These are phyloP conservation scores for Polypedilum vanderplanki DNA, from an alignment of 1,140 invertebrate genomes.

Conservation along the genomic window DNA sequence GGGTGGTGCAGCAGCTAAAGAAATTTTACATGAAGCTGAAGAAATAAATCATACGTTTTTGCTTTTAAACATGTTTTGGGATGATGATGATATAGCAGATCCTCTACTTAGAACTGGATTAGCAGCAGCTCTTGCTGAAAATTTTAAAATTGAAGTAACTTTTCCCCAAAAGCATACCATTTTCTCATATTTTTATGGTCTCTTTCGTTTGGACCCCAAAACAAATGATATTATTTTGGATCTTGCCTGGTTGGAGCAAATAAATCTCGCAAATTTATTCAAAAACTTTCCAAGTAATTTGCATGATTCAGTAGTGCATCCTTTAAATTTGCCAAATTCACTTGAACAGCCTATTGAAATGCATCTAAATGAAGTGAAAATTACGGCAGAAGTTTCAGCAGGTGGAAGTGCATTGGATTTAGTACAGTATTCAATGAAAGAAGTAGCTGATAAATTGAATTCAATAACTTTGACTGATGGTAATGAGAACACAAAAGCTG, in stretches of 20 bases:
- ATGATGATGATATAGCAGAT: slow-evolving; percentile 19
- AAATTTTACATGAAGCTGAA: slow-evolving; percentile 14
- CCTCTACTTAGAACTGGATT: background rate
- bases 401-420: background rate
- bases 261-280: slow-evolving; percentile 17
- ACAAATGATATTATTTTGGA: background rate
- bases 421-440: slow-evolving; percentile 18
- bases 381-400: slow-evolving; percentile 3
- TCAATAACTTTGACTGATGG: background rate
- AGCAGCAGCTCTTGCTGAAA: slow-evolving; percentile 20
- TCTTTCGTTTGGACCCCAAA: background rate
- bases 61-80: slow-evolving; percentile 10
- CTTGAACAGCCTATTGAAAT: slow-evolving; percentile 8
- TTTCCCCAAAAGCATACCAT: slow-evolving; percentile 17
- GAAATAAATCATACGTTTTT: slow-evolving; percentile 23
- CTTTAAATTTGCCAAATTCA: background rate
- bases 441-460: slow-evolving; percentile 1
- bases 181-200: slow-evolving; percentile 15
- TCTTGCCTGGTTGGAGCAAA: background rate
- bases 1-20: background rate
- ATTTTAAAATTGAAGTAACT: slow-evolving; percentile 23
- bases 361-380: background rate
- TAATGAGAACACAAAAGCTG: slow-evolving; percentile 29
- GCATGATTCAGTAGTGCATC: background rate
- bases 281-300: background rate